Evolutionary conservation across 2,113 vertebrate genomes (phyloP).

Genomic region (Rhea pennata): DNA sequence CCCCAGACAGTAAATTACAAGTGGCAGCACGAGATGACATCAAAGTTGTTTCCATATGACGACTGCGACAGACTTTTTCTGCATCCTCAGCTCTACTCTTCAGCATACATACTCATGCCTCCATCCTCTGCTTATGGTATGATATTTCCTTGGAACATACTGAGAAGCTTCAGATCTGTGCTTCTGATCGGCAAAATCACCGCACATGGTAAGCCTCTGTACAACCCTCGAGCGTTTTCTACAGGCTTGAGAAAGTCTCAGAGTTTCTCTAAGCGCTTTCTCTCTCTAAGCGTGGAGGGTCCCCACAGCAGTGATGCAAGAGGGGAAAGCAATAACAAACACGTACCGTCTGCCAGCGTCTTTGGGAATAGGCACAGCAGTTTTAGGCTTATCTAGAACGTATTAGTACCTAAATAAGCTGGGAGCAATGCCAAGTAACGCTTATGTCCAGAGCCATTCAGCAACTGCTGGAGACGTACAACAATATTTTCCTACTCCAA

Average conservation of each 20-base stretch:
- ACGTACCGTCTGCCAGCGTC: accelerated
- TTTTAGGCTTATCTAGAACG: neutral
- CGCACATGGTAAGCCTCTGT: neutral
- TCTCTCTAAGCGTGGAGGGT: too few species aligned
- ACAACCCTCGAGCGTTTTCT: neutral
- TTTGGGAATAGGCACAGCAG: neutral
- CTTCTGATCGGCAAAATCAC: neutral
- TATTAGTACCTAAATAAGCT: neutral
- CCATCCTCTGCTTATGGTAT: too few species aligned
- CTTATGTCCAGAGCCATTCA: neutral
- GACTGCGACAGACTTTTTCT: neutral
- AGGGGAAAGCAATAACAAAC: neutral
- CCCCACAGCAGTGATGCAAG: accelerated
- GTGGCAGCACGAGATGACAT: neutral
- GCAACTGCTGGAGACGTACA: neutral
- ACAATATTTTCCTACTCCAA: neutral
- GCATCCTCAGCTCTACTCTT: neutral
- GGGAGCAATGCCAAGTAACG: neutral
- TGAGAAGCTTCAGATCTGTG: neutral
- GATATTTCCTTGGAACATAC: neutral
- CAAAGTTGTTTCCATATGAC: neutral
- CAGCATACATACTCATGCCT: neutral
- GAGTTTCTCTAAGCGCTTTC: neutral
- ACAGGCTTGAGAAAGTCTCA: neutral
- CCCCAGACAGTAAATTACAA: neutral